These are phyloP conservation scores for Drosophila paulistorum DNA, from an alignment of 1,140 invertebrate species.

Conservation along the genomic window DNA sequence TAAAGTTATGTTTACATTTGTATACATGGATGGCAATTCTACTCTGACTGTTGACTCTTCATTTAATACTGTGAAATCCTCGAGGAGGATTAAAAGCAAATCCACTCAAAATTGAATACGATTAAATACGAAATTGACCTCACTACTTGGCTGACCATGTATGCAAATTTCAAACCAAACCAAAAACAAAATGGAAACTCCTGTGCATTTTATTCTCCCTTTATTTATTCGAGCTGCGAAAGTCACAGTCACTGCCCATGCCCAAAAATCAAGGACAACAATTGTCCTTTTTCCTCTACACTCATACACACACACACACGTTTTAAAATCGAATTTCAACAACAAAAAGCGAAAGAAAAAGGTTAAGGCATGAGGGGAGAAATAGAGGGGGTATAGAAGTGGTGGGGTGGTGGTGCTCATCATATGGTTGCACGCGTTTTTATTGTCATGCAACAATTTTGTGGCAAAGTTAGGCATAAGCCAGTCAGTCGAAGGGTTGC, in stretches of 20 bases:
- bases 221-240: constrained; percentile 66
- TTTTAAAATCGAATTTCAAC: constrained; percentile 74
- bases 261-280: constrained; percentile 17
- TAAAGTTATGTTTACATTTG: constrained; percentile 36
- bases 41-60: constrained; percentile 44
- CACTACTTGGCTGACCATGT: constrained; percentile 59
- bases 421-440: constrained; percentile 35
- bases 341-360: constrained; percentile 33
- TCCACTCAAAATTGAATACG: constrained; percentile 80
- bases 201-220: constrained; percentile 1
- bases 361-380: constrained; percentile 12
- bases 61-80: constrained; percentile 36
- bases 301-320: constrained; percentile 26
- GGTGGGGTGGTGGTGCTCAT: constrained; percentile 18
- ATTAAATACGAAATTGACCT: constrained; percentile 78
- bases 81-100: constrained; percentile 71
- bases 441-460: constrained; percentile 53
- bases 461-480: constrained; percentile 24
- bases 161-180: constrained; percentile 55
- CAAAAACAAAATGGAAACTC: not conserved
- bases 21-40: not conserved
- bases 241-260: constrained; percentile 64
- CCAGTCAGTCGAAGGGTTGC: constrained; percentile 39
- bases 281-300: constrained; percentile 54
- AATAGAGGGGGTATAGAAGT: not conserved